A percentile compares a stretch with the other conserved stretches of the same genome.
These are phyloP conservation scores for Monochamus saltuarius DNA, from an alignment of 1,140 invertebrate species.

Conservation along the genomic window DNA sequence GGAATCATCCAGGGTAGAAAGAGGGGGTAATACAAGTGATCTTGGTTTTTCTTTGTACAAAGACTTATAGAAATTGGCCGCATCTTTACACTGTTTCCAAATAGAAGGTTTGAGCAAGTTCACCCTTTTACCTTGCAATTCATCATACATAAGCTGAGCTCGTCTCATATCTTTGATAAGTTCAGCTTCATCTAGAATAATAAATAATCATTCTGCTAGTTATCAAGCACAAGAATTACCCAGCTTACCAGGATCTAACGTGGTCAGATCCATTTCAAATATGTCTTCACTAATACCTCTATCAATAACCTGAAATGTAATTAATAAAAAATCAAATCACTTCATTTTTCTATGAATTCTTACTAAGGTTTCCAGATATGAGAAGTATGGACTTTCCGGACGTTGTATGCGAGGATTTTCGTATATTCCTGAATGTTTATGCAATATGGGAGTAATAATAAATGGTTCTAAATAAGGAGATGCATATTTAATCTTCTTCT, in stretches of 20 bases:
- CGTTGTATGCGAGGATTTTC: conserved; percentile 40
- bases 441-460: conserved; percentile 32
- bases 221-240: no score
- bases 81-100: no score
- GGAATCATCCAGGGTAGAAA: no score
- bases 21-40: no score
- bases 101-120: neutral
- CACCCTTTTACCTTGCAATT: neutral
- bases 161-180: neutral
- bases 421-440: conserved; percentile 37
- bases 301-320: conserved; percentile 2
- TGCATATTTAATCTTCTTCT: conserved; percentile 19
- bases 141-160: conserved; percentile 1
- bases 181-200: neutral
- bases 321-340: neutral
- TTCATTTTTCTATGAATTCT: neutral
- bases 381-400: conserved; percentile 46
- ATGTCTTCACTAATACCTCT: neutral
- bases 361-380: conserved; percentile 30
- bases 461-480: conserved; percentile 42
- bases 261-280: neutral
- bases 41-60: no score
- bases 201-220: no score
- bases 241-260: neutral
- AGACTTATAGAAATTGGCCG: no score